A percentile compares a stretch with the other conserved stretches of the same genome.
These are phyloP conservation scores for Drosophila albomicans DNA, from an alignment of 1,140 invertebrate species.

Conservation along the genomic window DNA sequence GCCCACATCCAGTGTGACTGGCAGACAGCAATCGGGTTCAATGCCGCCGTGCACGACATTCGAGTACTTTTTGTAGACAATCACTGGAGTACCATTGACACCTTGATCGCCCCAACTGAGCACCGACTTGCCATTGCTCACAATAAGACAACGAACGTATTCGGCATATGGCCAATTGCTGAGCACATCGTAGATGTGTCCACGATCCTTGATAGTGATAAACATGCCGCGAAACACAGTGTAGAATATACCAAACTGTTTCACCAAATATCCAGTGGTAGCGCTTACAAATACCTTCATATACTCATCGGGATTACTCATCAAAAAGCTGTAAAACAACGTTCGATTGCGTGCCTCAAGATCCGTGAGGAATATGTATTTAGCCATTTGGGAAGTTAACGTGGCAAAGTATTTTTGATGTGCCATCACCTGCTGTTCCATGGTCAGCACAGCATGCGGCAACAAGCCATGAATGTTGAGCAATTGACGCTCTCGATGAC, in stretches of 20 bases:
- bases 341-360: slow-evolving; percentile 94
- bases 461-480: slow-evolving; percentile 94
- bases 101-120: slow-evolving; percentile 97
- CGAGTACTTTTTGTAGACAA: slow-evolving; percentile 95
- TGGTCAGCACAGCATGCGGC: slow-evolving; percentile 91
- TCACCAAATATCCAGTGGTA: slow-evolving; percentile 95
- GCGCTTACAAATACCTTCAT: slow-evolving; percentile 91
- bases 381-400: slow-evolving; percentile 91
- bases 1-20: slow-evolving; percentile 96
- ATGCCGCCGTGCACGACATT: slow-evolving; percentile 97
- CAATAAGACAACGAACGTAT: slow-evolving; percentile 95
- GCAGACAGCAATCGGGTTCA: slow-evolving; percentile 94
- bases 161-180: slow-evolving; percentile 92
- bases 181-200: slow-evolving; percentile 94
- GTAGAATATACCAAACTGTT: not conserved
- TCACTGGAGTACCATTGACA: slow-evolving; percentile 97
- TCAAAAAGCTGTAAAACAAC: slow-evolving; percentile 96
- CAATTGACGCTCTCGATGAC: slow-evolving; percentile 92
- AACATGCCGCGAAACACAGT: slow-evolving; percentile 90
- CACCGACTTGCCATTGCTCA: slow-evolving; percentile 97
- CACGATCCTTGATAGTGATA: slow-evolving; percentile 98
- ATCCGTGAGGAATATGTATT: slow-evolving; percentile 92
- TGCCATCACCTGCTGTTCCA: slow-evolving; percentile 92
- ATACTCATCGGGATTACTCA: slow-evolving; percentile 94
- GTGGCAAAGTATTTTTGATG: slow-evolving; percentile 90